These are phyloP conservation scores for Lycophotia porphyrea DNA, from an alignment of 2,888 invertebrate genomes.

Conservation along the genomic window DNA sequence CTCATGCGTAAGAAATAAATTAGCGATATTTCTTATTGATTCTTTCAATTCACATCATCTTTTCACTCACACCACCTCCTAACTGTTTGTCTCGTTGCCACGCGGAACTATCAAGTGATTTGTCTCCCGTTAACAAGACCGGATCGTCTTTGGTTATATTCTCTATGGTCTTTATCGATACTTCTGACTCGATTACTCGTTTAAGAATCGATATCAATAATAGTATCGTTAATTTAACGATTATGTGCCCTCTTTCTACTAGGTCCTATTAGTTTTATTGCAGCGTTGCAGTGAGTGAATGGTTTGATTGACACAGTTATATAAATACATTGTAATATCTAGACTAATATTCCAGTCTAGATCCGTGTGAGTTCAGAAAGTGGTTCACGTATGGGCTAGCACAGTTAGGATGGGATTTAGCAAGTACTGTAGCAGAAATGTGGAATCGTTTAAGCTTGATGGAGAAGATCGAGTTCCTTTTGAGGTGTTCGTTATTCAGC, in stretches of 20 bases:
- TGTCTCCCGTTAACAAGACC: conserved; percentile 36
- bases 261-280: conserved; percentile 54
- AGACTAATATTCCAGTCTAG: conserved; percentile 55
- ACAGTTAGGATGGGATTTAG: background rate
- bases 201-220: conserved; percentile 43
- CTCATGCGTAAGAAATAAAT: background rate
- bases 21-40: background rate
- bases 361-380: conserved; percentile 58
- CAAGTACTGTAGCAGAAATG: conserved; percentile 1
- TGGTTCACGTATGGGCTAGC: conserved; percentile 30
- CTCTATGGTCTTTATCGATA: conserved; percentile 26
- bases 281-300: conserved; percentile 45
- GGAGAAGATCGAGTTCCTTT: background rate
- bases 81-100: conserved; percentile 46
- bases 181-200: conserved; percentile 37
- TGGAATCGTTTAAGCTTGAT: background rate
- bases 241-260: conserved; percentile 42
- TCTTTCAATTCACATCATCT: background rate
- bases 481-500: conserved; percentile 9
- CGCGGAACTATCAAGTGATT: conserved; percentile 54
- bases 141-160: conserved; percentile 27
- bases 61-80: conserved; percentile 25
- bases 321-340: conserved; percentile 59
- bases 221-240: conserved; percentile 56
- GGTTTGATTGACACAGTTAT: conserved; percentile 63